phyloP scores from a whole-genome alignment of 2,888 invertebrate genomes.

The Drosophila mulleri region DNA sequence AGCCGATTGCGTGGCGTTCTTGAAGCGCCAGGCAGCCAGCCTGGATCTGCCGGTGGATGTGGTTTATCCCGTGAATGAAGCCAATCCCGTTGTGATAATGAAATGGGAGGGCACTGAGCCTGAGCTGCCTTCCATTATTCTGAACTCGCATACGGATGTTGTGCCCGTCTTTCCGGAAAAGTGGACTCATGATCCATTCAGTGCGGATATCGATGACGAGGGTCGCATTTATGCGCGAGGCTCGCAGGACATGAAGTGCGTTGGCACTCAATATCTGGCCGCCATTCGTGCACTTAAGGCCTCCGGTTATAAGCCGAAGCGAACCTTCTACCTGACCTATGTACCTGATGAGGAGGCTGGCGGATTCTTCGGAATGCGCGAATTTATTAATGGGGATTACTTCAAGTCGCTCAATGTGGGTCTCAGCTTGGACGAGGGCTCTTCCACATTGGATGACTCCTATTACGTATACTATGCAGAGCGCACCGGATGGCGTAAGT shows the following conservation, averaged over 20 bases:
- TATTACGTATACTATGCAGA: slow-evolving; percentile 88
- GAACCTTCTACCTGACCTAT: slow-evolving; percentile 90
- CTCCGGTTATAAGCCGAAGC: slow-evolving; percentile 86
- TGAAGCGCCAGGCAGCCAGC: slow-evolving; percentile 89
- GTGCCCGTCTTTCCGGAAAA: slow-evolving; percentile 94
- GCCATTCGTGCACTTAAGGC: slow-evolving; percentile 89
- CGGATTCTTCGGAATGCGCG: slow-evolving; percentile 89
- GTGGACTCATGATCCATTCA: slow-evolving; percentile 96
- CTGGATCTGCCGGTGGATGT: slow-evolving; percentile 89
- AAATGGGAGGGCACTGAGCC: slow-evolving; percentile 92
- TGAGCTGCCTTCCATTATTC: slow-evolving; percentile 89
- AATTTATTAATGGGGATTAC: slow-evolving; percentile 88
- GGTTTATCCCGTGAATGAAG: slow-evolving; percentile 86
- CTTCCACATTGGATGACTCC: slow-evolving; percentile 89
- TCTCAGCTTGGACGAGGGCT: slow-evolving; percentile 92
- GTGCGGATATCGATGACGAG: slow-evolving; percentile 92
- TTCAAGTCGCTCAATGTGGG: slow-evolving; percentile 91
- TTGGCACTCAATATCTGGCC: slow-evolving; percentile 92
- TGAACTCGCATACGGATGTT: slow-evolving; percentile 98
- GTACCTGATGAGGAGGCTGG: slow-evolving; percentile 92
- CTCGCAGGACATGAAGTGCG: slow-evolving; percentile 93
- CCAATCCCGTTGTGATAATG: slow-evolving; percentile 92
- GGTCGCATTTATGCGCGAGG: slow-evolving; percentile 93
- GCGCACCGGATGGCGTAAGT: slow-evolving; percentile 89
- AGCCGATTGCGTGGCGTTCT: slow-evolving; percentile 88